Conservation (phyloP, 2,113 vertebrate species). For the cattle (Bos taurus) region ARS-UCD2.0 NC_037336.1:91760001-91760500, state of each 20-base stretch:
- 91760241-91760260: conserved; percentile 89
- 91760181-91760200: neutral
- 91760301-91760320: conserved; percentile 82
- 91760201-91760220: conserved; percentile 14
- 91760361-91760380: conserved; percentile 84
- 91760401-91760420: conserved; percentile 96
- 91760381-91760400: conserved; percentile 86
- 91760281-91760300: conserved; percentile 82
- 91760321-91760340: conserved; percentile 84
- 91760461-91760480: conserved; percentile 75
- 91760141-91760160: accelerated
- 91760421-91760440: conserved; percentile 90
- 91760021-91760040: neutral
- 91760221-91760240: conserved; percentile 88
- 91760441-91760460: conserved; percentile 75
- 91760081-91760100: neutral
- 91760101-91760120: accelerated
- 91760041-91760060: neutral
- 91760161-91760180: neutral
- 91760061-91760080: neutral
- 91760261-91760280: conserved; percentile 91
- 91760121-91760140: no score
- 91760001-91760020: neutral
- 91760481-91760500: conserved; percentile 91
- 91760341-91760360: conserved; percentile 82